Base-by-base conservation (phyloP, 2,888 invertebrate species). In the Rhimphoctona megacephalus region DNA sequence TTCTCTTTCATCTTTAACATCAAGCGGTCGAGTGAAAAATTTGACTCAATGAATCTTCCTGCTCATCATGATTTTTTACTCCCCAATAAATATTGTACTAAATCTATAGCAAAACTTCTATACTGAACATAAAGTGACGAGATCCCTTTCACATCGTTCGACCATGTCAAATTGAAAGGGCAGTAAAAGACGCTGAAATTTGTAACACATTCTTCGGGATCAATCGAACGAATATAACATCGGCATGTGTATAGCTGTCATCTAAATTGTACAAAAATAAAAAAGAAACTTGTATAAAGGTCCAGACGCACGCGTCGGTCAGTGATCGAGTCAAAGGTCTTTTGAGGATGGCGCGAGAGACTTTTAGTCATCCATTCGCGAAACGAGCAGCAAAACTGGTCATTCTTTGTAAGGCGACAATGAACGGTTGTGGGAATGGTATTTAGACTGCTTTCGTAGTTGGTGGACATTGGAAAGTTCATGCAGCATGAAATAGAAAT, bases 371-470 rank as follows among this genome's bases (percentile, higher is more conserved):
- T 81, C 73, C 85, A 86, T 52, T 81, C 86, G 88, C 86, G 79
- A 88, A 88, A 87, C 83, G 76, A 87, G 83, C 88, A 86, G 74
- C 88, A 61, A 76, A 69, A 86, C 57, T 85, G 74, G 80, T 77
- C 78, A 73, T 83, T 80, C 84, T 73, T 87, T 86, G 87, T 88
- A 22, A 73, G 30, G 74, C 67, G 79, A 87, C 88, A 88, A 88
- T 88, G 83, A 86, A 30, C 39, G 66, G 39, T 46, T 52, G 49
- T 77, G 57, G 61, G 69, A 43, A 72, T 84, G 46, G 67, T 70
- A 73, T 33, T n/a, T 78, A 72, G 25, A 72, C 67, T 61, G 83
- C 64, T 57, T 57, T 61, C 81, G 57, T 83, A 43, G 64, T 67
- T 61, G 39, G 30, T 43, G 46, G 85, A 82, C 85, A 83, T 78